phyloP scores from a whole-genome alignment of 2,888 invertebrate genomes.

The Camponotus fellah region DNA sequence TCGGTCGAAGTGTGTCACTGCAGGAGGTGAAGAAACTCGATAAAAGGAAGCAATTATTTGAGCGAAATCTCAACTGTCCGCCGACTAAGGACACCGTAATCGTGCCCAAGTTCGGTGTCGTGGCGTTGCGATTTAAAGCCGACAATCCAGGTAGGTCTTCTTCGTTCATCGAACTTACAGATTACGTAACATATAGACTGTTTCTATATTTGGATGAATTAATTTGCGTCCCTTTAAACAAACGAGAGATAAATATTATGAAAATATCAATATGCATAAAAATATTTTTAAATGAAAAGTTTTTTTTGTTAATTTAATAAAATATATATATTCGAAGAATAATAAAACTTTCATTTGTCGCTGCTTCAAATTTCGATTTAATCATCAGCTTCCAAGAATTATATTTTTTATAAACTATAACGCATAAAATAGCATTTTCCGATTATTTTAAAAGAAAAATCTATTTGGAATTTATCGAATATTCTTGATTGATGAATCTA shows the following conservation, averaged over 20 bases:
- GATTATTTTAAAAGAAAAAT: no score
- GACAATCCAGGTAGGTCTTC: constrained; percentile 89
- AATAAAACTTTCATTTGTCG: neutral
- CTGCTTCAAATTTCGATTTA: neutral
- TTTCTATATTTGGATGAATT: neutral
- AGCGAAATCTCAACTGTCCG: constrained; percentile 88
- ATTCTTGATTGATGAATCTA: no score
- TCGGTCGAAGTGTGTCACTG: constrained; percentile 87
- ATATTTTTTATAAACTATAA: no score
- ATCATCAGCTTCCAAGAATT: no score
- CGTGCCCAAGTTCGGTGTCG: constrained; percentile 91
- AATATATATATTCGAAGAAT: neutral
- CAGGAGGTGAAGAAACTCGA: constrained; percentile 88
- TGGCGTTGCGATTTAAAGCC: constrained; percentile 91
- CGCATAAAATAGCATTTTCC: no score
- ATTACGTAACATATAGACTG: neutral
- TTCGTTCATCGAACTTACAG: neutral
- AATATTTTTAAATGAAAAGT: neutral
- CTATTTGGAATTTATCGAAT: no score
- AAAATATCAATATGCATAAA: neutral
- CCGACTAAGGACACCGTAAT: constrained; percentile 91
- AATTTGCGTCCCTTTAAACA: neutral
- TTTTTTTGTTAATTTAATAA: neutral
- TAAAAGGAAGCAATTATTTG: constrained; percentile 87
- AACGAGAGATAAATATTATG: neutral